Conservation (phyloP, 2,113 vertebrate genomes). For the Grammomys dolichurus region DNA sequence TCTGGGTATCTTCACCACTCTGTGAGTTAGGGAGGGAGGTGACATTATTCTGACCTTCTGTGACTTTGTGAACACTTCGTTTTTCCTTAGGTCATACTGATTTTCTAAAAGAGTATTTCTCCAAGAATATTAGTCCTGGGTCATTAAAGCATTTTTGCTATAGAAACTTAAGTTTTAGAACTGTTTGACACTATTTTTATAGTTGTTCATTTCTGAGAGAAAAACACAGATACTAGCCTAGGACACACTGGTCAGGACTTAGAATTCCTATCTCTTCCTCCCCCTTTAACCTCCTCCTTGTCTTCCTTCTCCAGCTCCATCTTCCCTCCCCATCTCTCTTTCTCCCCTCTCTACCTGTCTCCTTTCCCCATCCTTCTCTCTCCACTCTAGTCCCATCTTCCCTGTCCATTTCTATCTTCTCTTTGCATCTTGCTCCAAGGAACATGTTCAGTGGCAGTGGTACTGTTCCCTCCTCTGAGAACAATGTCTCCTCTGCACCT, state of each 20-base stretch:
- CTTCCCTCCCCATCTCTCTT: not conserved
- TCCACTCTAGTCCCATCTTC: not conserved
- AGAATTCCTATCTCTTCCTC: not conserved
- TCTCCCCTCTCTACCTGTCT: no score
- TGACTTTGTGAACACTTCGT: not conserved
- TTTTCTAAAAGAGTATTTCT: not conserved
- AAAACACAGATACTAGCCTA: not conserved
- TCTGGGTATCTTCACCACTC: not conserved
- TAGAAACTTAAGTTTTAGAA: not conserved
- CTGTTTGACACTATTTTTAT: not conserved
- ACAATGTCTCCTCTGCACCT: not conserved
- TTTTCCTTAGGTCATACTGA: accelerated
- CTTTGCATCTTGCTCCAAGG: not conserved
- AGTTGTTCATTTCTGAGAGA: not conserved
- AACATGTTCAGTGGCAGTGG: not conserved
- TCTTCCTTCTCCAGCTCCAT: not conserved
- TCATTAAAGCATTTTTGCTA: no score
- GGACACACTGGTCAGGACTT: no score
- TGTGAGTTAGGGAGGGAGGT: no score
- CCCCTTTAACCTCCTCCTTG: no score
- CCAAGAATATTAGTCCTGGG: not conserved
- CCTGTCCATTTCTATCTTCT: not conserved
- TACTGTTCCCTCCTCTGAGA: not conserved
- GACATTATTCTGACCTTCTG: not conserved
- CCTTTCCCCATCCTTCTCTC: not conserved